Percentiles rank a stretch among this genome's conserved stretches.
phyloP scores from a whole-genome alignment of 2,888 invertebrate species.

The Gibbula magus region DNA sequence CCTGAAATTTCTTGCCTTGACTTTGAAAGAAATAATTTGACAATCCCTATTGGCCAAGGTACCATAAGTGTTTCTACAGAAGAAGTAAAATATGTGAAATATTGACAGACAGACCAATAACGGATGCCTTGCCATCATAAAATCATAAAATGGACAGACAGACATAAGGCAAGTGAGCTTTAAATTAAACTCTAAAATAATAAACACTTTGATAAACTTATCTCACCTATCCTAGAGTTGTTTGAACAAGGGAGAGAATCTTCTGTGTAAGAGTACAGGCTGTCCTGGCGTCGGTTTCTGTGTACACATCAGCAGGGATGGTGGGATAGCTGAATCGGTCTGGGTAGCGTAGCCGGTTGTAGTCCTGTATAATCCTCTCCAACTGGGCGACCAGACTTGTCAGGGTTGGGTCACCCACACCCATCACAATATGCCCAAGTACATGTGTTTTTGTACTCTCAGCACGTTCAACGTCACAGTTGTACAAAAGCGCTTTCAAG shows the following conservation, averaged over 20 bases:
- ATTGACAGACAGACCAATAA: no score
- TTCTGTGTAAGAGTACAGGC: conserved; percentile 20
- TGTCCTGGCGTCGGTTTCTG: neutral
- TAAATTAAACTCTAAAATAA: no score
- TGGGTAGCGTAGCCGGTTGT: conserved; percentile 37
- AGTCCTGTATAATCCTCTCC: neutral
- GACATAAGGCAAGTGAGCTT: no score
- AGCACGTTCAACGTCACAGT: conserved; percentile 21
- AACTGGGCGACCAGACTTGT: conserved; percentile 20
- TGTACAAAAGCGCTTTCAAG: conserved; percentile 37
- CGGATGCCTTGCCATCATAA: no score
- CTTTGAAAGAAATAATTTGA: no score
- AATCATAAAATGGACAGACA: no score
- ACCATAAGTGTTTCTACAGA: no score
- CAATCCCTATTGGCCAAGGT: no score
- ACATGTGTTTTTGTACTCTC: conserved; percentile 4
- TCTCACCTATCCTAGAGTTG: neutral
- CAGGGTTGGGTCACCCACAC: neutral
- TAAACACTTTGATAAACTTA: no score
- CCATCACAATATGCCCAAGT: neutral
- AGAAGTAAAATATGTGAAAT: no score
- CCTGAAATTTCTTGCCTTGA: no score
- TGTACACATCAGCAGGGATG: conserved; percentile 38
- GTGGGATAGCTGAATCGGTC: conserved; percentile 13
- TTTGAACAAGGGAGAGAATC: neutral